Percentiles rank a stretch among this genome's conserved stretches.
Conservation (phyloP, 2,113 vertebrate species). For the Seriola quinqueradiata region DNA sequence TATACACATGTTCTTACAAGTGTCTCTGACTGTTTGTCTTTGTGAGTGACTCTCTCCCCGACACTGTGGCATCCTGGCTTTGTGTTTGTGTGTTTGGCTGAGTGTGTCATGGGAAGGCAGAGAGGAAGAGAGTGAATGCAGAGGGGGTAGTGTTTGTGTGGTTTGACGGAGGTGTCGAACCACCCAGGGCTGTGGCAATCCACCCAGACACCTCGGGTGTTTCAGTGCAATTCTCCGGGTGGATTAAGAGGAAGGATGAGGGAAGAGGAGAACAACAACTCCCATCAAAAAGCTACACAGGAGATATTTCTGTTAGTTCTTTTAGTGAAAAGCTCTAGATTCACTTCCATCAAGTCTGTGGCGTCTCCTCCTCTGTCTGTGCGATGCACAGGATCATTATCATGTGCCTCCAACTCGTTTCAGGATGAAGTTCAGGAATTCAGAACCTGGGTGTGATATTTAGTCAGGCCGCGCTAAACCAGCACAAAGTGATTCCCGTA, state of each 20-base stretch:
- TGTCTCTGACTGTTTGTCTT: constrained; percentile 32
- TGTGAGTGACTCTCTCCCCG: neutral
- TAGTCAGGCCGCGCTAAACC: constrained; percentile 53
- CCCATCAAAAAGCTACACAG: constrained; percentile 4
- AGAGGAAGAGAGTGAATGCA: constrained; percentile 2
- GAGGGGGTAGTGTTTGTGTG: constrained; percentile 21
- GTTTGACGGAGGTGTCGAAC: constrained; percentile 48
- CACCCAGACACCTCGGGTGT: constrained; percentile 32
- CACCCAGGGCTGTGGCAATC: constrained; percentile 46
- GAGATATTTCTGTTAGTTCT: constrained; percentile 9
- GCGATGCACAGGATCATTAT: constrained; percentile 54
- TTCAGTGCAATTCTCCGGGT: constrained; percentile 5
- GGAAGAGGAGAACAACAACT: constrained; percentile 6
- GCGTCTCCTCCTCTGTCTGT: constrained; percentile 23
- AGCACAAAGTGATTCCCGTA: constrained; percentile 60
- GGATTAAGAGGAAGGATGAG: constrained; percentile 27
- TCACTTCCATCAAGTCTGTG: neutral
- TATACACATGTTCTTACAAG: constrained; percentile 55
- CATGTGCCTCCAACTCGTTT: constrained; percentile 52
- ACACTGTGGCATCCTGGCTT: constrained; percentile 18
- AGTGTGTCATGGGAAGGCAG: constrained; percentile 28
- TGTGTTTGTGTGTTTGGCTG: constrained; percentile 31
- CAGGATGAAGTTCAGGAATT: constrained; percentile 70
- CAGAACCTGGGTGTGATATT: constrained; percentile 60
- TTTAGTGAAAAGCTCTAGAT: constrained; percentile 26